Evolutionary conservation across 2,113 vertebrate species (phyloP).

Genomic region (Galbula dea): DNA sequence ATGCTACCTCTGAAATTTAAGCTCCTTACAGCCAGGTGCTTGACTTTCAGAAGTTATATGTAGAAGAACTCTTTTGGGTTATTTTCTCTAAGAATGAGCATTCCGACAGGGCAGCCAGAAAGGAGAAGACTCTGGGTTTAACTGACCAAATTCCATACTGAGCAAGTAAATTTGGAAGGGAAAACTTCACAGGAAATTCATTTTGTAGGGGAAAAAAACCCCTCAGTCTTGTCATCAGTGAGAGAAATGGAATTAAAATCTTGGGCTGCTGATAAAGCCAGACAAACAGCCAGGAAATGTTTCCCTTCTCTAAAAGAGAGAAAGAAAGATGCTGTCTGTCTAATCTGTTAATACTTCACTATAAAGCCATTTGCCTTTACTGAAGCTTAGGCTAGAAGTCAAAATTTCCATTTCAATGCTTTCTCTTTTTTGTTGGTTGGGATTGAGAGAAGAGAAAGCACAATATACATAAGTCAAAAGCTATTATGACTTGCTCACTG

Average conservation of each 20-base stretch:
- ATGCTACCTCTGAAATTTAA: not conserved
- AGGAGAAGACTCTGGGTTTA: not conserved
- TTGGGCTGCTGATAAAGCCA: conserved; percentile 21
- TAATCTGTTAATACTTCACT: conserved; percentile 59
- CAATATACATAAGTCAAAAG: conserved; percentile 46
- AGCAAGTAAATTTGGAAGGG: not conserved
- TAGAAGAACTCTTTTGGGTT: not conserved
- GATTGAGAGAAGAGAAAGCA: conserved; percentile 50
- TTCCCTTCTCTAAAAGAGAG: not conserved
- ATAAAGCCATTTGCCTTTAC: conserved; percentile 58
- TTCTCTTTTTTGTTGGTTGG: conserved; percentile 44
- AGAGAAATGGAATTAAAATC: conserved; percentile 3
- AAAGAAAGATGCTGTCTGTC: not conserved
- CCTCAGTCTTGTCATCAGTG: not conserved
- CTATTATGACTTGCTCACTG: conserved; percentile 48
- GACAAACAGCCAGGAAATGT: conserved; percentile 21
- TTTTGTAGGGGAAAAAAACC: fast-evolving
- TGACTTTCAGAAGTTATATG: not conserved
- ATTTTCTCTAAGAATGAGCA: not conserved
- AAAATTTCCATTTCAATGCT: conserved; percentile 71
- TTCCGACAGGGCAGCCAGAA: not conserved
- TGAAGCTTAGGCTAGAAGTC: conserved; percentile 62
- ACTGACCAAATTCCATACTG: not conserved
- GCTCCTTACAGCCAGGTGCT: not conserved
- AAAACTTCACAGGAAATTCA: not conserved